A percentile compares a stretch with the other conserved stretches of the same genome.
phyloP scores from a whole-genome alignment of 2,797 vertebrate genomes.

The Notolabrus celidotus region DNA sequence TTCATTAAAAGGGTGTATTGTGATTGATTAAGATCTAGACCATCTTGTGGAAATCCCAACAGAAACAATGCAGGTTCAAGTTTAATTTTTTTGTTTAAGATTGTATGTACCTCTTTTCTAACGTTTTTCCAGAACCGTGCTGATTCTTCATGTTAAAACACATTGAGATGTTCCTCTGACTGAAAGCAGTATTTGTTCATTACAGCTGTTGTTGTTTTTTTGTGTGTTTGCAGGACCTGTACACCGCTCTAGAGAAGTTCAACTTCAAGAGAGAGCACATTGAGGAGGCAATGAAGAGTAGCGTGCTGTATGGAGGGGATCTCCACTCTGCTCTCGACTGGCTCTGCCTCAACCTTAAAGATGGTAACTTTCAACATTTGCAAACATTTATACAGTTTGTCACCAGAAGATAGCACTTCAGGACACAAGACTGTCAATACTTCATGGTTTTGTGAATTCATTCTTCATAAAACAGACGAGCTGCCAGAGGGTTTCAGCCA shows the following conservation, averaged over 20 bases:
- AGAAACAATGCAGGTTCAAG: too few relatives aligned
- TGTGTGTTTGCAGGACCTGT: conserved; percentile 89
- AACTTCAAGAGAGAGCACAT: conserved; percentile 95
- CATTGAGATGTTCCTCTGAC: background rate
- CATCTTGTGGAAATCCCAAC: too few relatives aligned
- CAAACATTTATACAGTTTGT: background rate
- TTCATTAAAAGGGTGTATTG: too few relatives aligned
- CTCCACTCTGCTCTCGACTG: conserved; percentile 98
- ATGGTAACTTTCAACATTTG: conserved; percentile 83
- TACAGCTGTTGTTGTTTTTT: too few relatives aligned
- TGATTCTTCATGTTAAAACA: background rate
- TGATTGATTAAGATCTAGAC: too few relatives aligned
- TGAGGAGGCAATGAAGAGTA: conserved; percentile 98
- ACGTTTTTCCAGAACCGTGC: too few relatives aligned
- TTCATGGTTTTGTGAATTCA: background rate
- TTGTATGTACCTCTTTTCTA: too few relatives aligned
- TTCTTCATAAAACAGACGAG: conserved; percentile 83
- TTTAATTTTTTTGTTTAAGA: too few relatives aligned
- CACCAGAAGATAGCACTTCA: accelerated
- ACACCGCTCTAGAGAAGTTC: conserved; percentile 93
- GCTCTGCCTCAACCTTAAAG: conserved; percentile 96
- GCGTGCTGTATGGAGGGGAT: conserved; percentile 94
- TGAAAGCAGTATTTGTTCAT: too few relatives aligned
- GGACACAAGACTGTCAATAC: background rate
- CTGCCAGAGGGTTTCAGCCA: conserved; percentile 97